Percentiles rank a stretch among this genome's conserved stretches.
phyloP scores from a whole-genome alignment of 2,113 vertebrate genomes.

The Pardalotus punctatus region DNA sequence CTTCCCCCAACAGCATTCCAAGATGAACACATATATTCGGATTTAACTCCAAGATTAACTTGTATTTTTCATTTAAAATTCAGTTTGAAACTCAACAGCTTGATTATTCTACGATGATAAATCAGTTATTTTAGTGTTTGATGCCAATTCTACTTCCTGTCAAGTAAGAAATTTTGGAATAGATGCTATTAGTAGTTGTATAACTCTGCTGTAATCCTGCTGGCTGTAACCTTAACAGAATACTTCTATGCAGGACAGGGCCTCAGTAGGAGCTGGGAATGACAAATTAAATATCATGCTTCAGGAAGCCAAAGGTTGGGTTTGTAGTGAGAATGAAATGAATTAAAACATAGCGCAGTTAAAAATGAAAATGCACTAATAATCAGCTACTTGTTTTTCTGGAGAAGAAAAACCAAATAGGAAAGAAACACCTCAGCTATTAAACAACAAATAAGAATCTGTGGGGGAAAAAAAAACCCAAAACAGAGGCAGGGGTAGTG shows the following conservation, averaged over 20 bases:
- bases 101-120: background rate
- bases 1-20: background rate
- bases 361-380: background rate
- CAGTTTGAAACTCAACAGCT: background rate
- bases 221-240: background rate
- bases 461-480: background rate
- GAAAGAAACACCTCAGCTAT: background rate
- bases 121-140: background rate
- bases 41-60: background rate
- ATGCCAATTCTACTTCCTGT: background rate
- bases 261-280: background rate
- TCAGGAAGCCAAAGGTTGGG: background rate
- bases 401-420: background rate
- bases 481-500: background rate
- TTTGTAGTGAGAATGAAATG: background rate
- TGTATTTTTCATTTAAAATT: background rate
- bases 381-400: background rate
- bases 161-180: background rate
- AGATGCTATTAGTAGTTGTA: background rate
- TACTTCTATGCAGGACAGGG: background rate
- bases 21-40: rapidly evolving
- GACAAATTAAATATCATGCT: background rate
- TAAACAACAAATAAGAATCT: background rate
- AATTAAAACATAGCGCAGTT: background rate
- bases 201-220: background rate